Evolutionary conservation across 2,113 vertebrate genomes (phyloP).

Genomic region (Marmota monax): DNA sequence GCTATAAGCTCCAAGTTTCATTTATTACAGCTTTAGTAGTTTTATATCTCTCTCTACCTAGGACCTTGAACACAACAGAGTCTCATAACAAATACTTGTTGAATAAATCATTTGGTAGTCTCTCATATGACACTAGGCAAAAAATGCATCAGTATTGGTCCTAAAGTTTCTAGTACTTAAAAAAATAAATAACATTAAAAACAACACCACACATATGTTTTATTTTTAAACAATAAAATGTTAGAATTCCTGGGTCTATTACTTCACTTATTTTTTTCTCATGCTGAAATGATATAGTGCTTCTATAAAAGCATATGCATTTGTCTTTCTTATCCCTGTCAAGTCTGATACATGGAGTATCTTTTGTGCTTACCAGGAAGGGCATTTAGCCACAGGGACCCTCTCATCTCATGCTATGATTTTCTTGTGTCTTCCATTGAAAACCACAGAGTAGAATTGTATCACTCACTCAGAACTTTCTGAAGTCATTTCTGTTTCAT

Average conservation of each 20-base stretch:
- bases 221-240: constrained; percentile 23
- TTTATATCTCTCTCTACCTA: background rate
- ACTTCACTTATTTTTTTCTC: background rate
- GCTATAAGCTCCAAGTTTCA: background rate
- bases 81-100: background rate
- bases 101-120: background rate
- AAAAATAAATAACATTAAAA: constrained; percentile 15
- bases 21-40: background rate
- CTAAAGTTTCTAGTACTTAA: background rate
- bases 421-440: constrained; percentile 11
- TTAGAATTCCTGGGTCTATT: background rate
- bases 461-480: constrained; percentile 42
- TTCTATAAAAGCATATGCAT: constrained; percentile 23
- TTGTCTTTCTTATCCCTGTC: constrained; percentile 35
- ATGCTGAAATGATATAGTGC: constrained; percentile 4
- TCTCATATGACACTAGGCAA: background rate
- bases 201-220: background rate
- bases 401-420: background rate
- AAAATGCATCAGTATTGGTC: background rate
- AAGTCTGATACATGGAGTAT: constrained; percentile 23
- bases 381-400: constrained; percentile 21
- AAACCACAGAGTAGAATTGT: background rate
- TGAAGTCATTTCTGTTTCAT: constrained; percentile 60
- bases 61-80: background rate
- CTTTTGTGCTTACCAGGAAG: constrained; percentile 9